A percentile compares a stretch with the other conserved stretches of the same genome.
phyloP scores from a whole-genome alignment of 2,888 invertebrate genomes.

The Nasonia oneida region DNA sequence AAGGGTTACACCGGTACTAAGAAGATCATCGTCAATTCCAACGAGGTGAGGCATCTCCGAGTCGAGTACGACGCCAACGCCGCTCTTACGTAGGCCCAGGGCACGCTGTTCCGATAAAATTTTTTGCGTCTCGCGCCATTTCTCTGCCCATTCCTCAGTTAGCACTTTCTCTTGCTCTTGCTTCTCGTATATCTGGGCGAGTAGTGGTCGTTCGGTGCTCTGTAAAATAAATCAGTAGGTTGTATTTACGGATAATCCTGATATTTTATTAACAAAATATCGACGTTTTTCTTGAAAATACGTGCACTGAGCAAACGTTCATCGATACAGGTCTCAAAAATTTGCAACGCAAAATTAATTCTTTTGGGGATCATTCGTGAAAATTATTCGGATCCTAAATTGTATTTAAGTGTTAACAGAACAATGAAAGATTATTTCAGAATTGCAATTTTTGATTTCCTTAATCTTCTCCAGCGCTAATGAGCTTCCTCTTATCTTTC shows the following conservation, averaged over 20 bases:
- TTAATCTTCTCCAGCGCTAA: not conserved
- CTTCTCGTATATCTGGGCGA: conserved; percentile 91
- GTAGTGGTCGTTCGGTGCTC: conserved; percentile 82
- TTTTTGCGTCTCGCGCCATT: conserved; percentile 94
- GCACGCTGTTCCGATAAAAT: conserved; percentile 94
- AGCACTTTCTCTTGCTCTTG: conserved; percentile 94
- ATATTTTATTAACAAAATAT: not conserved
- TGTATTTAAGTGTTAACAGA: no score
- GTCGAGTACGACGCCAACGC: conserved; percentile 92
- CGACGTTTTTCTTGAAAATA: not conserved
- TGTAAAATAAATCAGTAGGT: conserved; percentile 55
- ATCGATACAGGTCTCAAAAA: not conserved
- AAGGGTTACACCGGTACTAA: conserved; percentile 94
- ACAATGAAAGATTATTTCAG: no score
- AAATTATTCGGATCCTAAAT: no score
- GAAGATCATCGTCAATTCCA: conserved; percentile 93
- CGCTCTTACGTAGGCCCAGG: conserved; percentile 91
- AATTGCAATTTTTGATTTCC: not conserved
- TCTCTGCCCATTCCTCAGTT: conserved; percentile 95
- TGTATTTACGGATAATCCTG: not conserved
- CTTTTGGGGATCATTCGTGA: no score
- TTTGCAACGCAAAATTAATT: not conserved
- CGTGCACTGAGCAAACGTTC: not conserved
- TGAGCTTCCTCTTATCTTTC: not conserved
- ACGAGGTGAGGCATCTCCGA: conserved; percentile 96